Percentiles rank a stretch among this genome's conserved stretches.
These are phyloP conservation scores for Delphinus delphis DNA, from an alignment of 2,113 vertebrate genomes.

Conservation along the genomic window DNA sequence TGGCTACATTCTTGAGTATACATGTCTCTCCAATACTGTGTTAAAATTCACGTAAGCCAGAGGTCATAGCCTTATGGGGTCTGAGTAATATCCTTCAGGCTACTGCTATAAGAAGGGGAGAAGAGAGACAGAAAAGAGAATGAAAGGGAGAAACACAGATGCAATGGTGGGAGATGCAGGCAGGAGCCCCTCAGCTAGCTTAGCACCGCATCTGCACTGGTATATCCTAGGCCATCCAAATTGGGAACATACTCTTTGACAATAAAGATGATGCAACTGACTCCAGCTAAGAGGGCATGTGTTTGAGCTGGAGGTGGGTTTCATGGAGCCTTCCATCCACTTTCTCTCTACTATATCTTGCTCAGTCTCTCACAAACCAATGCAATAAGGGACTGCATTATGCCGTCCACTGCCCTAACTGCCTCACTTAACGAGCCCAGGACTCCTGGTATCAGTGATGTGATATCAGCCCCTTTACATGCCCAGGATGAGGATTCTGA, in stretches of 20 bases:
- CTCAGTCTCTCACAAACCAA: background rate
- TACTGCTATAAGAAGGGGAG: background rate
- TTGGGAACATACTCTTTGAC: background rate
- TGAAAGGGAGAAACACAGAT: background rate
- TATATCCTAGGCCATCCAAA: background rate
- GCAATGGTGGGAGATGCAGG: background rate
- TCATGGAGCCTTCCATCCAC: background rate
- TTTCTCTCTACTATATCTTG: background rate
- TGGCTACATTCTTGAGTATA: background rate
- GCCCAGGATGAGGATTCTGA: background rate
- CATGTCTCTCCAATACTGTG: background rate
- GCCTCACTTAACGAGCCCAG: background rate
- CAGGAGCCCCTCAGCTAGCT: background rate
- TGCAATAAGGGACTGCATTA: background rate
- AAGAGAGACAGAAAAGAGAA: background rate
- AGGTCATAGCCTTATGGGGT: background rate
- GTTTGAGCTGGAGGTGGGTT: background rate
- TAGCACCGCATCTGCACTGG: background rate
- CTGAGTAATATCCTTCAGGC: background rate
- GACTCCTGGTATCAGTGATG: background rate
- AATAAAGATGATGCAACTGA: background rate
- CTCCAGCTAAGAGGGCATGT: background rate
- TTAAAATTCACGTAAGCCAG: background rate
- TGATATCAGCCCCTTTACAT: background rate
- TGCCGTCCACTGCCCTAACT: background rate